Evolutionary conservation across 1,140 invertebrate genomes (phyloP), one percentile per base, ranked within the genome.

Genomic region (Tribolium madens): DNA sequence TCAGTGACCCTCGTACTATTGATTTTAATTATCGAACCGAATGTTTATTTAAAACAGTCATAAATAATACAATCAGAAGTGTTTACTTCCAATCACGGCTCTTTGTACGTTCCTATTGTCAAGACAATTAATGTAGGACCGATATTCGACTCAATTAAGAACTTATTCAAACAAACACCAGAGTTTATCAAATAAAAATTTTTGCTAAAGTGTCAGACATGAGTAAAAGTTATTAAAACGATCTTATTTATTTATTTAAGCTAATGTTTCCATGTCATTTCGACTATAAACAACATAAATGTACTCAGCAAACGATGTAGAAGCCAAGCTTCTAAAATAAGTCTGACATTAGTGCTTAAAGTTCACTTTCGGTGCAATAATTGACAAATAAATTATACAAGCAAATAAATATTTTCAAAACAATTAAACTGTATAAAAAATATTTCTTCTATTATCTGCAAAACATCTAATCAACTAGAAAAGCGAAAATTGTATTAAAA

Each of bases 1-100:
- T 72, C 70, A 72, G 26, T 72, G 70, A 72, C 70, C 70, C 70
- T 72, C 70, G 70, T 52, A 48, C 70, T 72, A 72, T 72, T 72
- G 70, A 72, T 72, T 72, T 72, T 72, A 72, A 72, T 72, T 72
- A 72, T 72, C 70, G 50, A 72, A 72, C 46, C 42, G 31, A 48
- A 52, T 72, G 46, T 48, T 72, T 48, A 71, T 72, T 72, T 48
- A 50, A 72, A 72, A 72, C 46, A 12, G 46, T 72, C 50, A 72
- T 72, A 72, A 72, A 72, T 72, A 72, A 72, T 71, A 71, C 36
- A 33, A 64, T 64, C 57, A 64, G 57, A 64, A 64, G 33, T 64
- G 57, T 64, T 64, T 64, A 64, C 26, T 64, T 64, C n/a, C 21
- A 64, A 64, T 64, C 31, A 64, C 57, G 12, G 14, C 57, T 13